Evolutionary conservation across 2,113 vertebrate genomes (phyloP).

Genomic region (Hippopotamus amphibius): DNA sequence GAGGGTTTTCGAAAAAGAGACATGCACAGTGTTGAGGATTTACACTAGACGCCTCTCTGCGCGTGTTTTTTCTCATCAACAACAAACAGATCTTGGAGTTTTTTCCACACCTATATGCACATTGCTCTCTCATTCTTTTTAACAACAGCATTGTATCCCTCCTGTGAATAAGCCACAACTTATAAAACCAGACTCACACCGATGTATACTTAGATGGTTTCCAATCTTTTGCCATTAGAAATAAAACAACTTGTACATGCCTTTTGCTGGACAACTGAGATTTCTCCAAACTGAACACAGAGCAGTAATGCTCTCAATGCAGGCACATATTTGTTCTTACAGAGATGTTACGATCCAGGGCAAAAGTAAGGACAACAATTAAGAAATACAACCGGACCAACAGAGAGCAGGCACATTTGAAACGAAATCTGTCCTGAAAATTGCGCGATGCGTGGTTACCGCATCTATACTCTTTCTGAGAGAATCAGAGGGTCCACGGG

Average conservation of each 20-base stretch:
- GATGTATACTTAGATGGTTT: not conserved
- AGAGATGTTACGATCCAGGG: not conserved
- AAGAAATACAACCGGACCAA: not conserved
- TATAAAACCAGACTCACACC: not conserved
- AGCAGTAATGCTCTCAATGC: not conserved
- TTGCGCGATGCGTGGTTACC: accelerated
- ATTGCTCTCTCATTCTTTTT: not conserved
- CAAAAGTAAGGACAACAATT: not conserved
- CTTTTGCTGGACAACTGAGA: not conserved
- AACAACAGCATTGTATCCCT: not conserved
- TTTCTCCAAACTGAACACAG: not conserved
- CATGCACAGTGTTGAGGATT: not conserved
- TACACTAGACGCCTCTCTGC: accelerated
- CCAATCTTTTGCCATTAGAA: not conserved
- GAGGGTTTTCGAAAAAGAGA: not conserved
- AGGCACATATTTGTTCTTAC: not conserved
- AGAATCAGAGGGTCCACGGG: too few relatives aligned
- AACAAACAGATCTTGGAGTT: not conserved
- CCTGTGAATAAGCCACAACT: not conserved
- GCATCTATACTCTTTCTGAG: not conserved
- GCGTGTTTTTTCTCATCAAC: not conserved
- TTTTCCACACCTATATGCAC: too few relatives aligned
- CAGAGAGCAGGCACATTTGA: not conserved
- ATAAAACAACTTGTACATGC: not conserved
- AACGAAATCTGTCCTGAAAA: not conserved